Percentiles rank a stretch among this genome's conserved stretches.
These are phyloP conservation scores for Gallinago undulata DNA, from an alignment of 2,113 vertebrate genomes.

Conservation along the genomic window DNA sequence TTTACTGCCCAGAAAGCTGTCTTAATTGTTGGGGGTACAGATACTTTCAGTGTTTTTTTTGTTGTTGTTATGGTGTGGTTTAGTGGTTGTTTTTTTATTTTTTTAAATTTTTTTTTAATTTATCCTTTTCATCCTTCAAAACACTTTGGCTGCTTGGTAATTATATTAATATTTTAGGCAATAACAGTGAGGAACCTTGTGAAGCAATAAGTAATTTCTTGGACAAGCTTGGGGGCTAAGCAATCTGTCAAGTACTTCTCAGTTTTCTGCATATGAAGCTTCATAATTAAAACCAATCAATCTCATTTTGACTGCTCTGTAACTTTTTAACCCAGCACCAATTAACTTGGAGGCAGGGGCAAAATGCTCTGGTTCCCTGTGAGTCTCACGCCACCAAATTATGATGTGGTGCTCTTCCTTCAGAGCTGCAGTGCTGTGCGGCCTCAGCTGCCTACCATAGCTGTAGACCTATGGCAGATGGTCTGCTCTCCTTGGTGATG, in stretches of 20 bases:
- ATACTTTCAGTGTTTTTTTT: neutral
- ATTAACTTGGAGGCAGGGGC: neutral
- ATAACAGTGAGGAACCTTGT: neutral
- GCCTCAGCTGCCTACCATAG: neutral
- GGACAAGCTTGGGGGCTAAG: neutral
- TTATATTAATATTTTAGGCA: neutral
- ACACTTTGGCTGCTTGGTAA: neutral
- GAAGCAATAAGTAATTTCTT: conserved; percentile 28
- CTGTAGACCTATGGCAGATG: neutral
- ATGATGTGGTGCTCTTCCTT: neutral
- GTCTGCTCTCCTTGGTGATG: neutral
- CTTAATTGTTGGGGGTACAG: neutral
- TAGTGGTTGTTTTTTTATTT: neutral
- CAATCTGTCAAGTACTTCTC: conserved; percentile 12
- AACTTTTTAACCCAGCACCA: neutral
- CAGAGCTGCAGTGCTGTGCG: neutral
- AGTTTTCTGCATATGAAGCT: conserved; percentile 1
- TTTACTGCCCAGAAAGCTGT: neutral
- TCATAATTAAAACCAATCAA: conserved; percentile 22
- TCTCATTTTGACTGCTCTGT: conserved; percentile 10
- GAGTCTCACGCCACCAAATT: neutral
- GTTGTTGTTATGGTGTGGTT: neutral
- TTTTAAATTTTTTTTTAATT: neutral
- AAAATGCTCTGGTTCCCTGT: neutral
- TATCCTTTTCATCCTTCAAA: neutral